A percentile compares a stretch with the other conserved stretches of the same genome.
Evolutionary conservation across 92 coral and sea anemone species (phyloP).

Genomic region (Epizoanthus ramosus): DNA sequence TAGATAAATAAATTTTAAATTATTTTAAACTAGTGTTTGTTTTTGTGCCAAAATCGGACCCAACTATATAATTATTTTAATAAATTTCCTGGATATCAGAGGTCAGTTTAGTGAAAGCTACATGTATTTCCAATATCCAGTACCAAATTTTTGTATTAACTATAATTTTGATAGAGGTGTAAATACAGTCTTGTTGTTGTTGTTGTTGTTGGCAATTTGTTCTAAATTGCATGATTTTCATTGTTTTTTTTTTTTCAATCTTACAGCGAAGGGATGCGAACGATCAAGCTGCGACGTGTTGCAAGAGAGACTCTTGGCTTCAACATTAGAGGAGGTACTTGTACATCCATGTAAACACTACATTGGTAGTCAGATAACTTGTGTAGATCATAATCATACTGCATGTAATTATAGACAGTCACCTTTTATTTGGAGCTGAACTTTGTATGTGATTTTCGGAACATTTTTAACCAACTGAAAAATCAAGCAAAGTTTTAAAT

Average conservation of each 20-base stretch:
- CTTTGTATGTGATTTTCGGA: neutral
- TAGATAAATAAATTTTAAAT: too few relatives aligned
- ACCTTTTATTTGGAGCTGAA: neutral
- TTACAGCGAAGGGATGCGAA: slow-evolving; percentile 92
- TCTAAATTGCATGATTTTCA: neutral
- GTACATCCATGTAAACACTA: too few relatives aligned
- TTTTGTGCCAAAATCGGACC: too few relatives aligned
- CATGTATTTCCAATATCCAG: too few relatives aligned
- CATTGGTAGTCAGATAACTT: neutral
- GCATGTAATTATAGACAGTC: neutral
- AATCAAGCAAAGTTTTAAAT: too few relatives aligned
- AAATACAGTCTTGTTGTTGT: too few relatives aligned
- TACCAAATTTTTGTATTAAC: too few relatives aligned
- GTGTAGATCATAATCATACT: neutral
- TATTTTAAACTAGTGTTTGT: too few relatives aligned
- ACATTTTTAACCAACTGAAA: neutral
- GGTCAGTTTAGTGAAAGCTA: too few relatives aligned
- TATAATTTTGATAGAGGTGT: too few relatives aligned
- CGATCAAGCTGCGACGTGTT: slow-evolving; percentile 73
- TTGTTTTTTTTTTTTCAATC: neutral
- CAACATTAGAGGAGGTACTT: slow-evolving; percentile 93
- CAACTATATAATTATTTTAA: too few relatives aligned
- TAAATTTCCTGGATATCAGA: too few relatives aligned
- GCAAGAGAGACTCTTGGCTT: slow-evolving; percentile 87
- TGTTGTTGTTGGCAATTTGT: neutral